Percentiles rank a stretch among this genome's conserved stretches.
Conservation (phyloP, 2,888 invertebrate species). For the Calameuta filiformis region DNA sequence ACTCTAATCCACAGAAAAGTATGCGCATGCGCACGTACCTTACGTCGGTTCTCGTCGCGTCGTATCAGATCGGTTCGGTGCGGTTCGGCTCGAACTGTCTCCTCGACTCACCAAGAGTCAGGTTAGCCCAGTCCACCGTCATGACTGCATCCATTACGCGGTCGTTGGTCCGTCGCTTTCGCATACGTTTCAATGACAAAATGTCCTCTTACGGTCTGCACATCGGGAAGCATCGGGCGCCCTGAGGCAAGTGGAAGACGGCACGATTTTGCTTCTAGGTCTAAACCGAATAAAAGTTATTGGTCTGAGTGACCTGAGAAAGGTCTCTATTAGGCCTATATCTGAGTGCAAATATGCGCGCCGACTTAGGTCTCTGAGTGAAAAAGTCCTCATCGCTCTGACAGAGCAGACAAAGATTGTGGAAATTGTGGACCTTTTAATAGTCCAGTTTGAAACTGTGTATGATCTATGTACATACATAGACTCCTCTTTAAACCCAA, state of each 20-base stretch:
- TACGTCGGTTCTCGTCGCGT: background rate
- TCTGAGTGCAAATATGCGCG: background rate
- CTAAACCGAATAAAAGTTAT: background rate
- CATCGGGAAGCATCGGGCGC: background rate
- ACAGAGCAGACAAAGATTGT: background rate
- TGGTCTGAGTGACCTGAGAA: background rate
- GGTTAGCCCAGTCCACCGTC: background rate
- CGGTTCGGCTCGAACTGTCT: background rate
- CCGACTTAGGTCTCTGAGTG: background rate
- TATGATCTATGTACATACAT: background rate
- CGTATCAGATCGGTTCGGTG: background rate
- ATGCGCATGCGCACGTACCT: too few relatives aligned
- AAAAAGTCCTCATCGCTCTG: background rate
- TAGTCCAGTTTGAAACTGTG: background rate
- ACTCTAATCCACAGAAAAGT: background rate
- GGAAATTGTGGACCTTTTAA: background rate
- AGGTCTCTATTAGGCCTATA: background rate
- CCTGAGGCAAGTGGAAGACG: too few relatives aligned
- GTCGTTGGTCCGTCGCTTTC: background rate
- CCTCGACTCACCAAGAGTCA: background rate
- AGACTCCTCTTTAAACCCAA: background rate
- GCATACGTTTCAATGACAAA: conserved; percentile 2
- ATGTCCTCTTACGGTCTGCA: background rate
- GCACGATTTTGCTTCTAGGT: background rate
- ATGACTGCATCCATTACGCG: background rate